phyloP scores from a whole-genome alignment of 2,888 invertebrate genomes.

The Amblyteles armatorius region DNA sequence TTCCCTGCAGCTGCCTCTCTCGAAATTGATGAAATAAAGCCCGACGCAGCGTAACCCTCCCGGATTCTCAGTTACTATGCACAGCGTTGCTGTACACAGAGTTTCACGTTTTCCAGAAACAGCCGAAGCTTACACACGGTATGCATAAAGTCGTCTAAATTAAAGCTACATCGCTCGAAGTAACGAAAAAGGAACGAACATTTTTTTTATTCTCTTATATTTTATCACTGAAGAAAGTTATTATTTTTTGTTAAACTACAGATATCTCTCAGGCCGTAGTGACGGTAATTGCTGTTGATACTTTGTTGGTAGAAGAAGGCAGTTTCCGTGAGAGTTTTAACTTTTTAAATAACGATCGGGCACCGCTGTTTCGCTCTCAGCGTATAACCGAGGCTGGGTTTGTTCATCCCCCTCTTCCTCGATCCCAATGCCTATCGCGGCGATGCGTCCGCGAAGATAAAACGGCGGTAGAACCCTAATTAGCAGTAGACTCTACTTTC shows the following conservation, averaged over 20 bases:
- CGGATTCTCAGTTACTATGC: constrained; percentile 5
- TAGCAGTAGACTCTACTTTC: constrained; percentile 55
- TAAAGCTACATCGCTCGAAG: background rate
- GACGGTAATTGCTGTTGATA: constrained; percentile 43
- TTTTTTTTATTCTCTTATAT: background rate
- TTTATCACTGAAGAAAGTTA: background rate
- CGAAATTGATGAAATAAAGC: constrained; percentile 33
- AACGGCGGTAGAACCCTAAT: constrained; percentile 55
- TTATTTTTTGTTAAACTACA: constrained; percentile 9
- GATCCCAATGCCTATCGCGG: constrained; percentile 37
- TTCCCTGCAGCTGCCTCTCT: background rate
- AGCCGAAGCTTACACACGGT: constrained; percentile 4
- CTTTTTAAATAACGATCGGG: constrained; percentile 36
- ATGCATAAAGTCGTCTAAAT: background rate
- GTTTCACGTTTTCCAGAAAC: background rate
- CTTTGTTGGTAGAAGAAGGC: background rate
- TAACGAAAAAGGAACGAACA: background rate
- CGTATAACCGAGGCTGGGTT: constrained; percentile 4
- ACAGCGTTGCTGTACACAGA: background rate
- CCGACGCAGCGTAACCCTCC: background rate
- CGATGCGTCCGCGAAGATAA: constrained; percentile 25
- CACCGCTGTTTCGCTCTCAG: background rate
- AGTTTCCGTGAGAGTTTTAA: background rate
- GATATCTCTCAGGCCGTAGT: constrained; percentile 6
- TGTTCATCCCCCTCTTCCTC: background rate